phyloP scores from a whole-genome alignment of 1,140 invertebrate genomes.

The Agraylea sexmaculata region DNA sequence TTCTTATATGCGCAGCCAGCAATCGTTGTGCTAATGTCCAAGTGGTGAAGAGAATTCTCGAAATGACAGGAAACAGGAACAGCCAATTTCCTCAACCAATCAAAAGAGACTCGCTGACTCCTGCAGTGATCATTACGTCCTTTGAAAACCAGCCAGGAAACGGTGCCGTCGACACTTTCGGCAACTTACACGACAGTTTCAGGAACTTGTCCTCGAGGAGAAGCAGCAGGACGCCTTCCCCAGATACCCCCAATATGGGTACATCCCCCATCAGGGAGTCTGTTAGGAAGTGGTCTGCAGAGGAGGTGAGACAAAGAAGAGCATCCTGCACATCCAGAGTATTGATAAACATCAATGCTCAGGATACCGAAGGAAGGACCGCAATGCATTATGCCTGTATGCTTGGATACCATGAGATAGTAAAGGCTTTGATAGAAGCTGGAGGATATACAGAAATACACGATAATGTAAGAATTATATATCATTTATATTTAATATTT shows the following conservation, averaged over 20 bases:
- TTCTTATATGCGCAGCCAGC: conserved; percentile 56
- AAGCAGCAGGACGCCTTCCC: not conserved
- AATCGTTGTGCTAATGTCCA: conserved; percentile 47
- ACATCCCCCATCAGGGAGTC: no score
- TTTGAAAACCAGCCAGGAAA: no score
- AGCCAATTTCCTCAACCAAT: no score
- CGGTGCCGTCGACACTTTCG: not conserved
- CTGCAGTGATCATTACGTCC: no score
- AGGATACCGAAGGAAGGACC: conserved; percentile 52
- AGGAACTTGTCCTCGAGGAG: not conserved
- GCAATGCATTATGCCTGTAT: conserved; percentile 63
- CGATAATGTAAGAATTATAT: conserved; percentile 35
- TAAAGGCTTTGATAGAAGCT: conserved; percentile 55
- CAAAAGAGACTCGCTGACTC: no score
- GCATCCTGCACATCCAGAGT: conserved; percentile 33
- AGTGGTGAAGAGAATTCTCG: conserved; percentile 49
- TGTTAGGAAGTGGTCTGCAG: no score
- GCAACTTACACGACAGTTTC: not conserved
- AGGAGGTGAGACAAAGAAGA: no score
- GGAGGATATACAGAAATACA: conserved; percentile 52
- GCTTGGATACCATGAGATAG: conserved; percentile 59
- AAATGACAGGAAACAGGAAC: conserved; percentile 39
- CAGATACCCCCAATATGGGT: no score
- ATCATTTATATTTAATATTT: not conserved
- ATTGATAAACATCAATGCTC: no score